Percentiles rank a stretch among this genome's conserved stretches.
These are phyloP conservation scores for Haemorhous mexicanus DNA, from an alignment of 2,113 vertebrate genomes.

Conservation along the genomic window DNA sequence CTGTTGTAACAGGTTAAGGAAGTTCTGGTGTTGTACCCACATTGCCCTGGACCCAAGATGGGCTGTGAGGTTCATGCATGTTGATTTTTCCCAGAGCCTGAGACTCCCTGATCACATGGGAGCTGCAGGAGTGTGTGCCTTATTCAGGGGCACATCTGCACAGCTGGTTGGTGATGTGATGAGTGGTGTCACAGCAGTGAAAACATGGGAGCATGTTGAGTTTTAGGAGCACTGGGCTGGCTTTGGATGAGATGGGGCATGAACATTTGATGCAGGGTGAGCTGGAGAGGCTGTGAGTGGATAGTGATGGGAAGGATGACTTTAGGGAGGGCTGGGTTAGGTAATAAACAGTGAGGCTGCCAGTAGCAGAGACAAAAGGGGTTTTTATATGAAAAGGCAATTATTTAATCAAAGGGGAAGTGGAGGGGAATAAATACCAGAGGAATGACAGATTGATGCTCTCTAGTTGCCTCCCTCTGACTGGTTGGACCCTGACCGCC, in stretches of 20 bases:
- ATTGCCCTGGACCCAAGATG: not conserved
- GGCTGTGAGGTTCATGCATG: fast-evolving
- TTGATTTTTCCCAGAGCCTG: not conserved
- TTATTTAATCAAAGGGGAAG: not conserved
- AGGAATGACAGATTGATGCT: not conserved
- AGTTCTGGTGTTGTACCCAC: not conserved
- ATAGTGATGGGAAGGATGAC: not conserved
- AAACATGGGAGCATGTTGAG: not conserved
- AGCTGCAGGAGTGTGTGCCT: not conserved
- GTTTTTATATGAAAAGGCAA: not conserved
- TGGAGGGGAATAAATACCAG: not conserved
- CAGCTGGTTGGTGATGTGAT: not conserved
- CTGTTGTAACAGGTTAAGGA: not conserved
- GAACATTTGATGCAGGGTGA: not conserved
- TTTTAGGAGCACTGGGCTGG: not conserved
- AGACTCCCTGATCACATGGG: fast-evolving
- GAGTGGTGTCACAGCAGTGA: not conserved
- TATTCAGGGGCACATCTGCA: not conserved
- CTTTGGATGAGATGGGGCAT: not conserved
- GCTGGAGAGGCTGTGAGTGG: not conserved
- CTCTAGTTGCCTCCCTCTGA: not conserved
- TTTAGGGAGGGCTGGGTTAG: not conserved
- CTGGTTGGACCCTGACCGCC: fast-evolving
- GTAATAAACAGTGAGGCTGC: not conserved
- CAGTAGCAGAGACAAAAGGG: not conserved